Conservation (phyloP, 2,888 invertebrate genomes). For the Parascotia fuliginaria region DNA sequence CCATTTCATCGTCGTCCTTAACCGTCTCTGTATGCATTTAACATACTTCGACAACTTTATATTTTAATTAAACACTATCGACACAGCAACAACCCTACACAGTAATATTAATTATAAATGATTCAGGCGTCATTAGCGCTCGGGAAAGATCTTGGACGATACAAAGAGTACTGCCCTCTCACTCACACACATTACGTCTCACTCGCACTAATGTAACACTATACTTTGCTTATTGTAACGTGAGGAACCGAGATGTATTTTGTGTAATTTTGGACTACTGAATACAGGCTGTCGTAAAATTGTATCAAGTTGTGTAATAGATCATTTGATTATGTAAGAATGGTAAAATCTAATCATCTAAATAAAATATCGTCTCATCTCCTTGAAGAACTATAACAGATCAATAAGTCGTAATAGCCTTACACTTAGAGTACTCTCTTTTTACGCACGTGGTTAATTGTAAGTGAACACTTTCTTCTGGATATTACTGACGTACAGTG, state of each 20-base stretch:
- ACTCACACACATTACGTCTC: slow-evolving; percentile 35
- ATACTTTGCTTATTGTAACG: slow-evolving; percentile 57
- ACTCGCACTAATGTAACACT: slow-evolving; percentile 23
- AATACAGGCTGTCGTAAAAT: slow-evolving; percentile 38
- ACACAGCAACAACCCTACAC: slow-evolving; percentile 36
- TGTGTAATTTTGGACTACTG: slow-evolving; percentile 33
- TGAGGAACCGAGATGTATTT: slow-evolving; percentile 45
- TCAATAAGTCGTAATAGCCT: too few relatives aligned
- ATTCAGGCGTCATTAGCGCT: slow-evolving; percentile 64
- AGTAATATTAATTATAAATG: slow-evolving; percentile 56
- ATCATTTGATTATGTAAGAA: too few relatives aligned
- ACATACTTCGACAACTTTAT: too few relatives aligned
- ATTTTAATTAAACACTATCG: slow-evolving; percentile 18
- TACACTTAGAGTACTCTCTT: too few relatives aligned
- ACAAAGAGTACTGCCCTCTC: slow-evolving; percentile 43
- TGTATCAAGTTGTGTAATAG: neutral
- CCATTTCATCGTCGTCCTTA: too few relatives aligned
- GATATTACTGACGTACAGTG: too few relatives aligned
- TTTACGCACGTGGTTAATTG: too few relatives aligned
- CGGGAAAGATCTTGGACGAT: slow-evolving; percentile 45
- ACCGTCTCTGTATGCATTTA: too few relatives aligned
- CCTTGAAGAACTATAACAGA: too few relatives aligned
- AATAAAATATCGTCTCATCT: too few relatives aligned
- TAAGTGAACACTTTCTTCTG: too few relatives aligned
- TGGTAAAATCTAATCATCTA: too few relatives aligned